Percentiles rank a stretch among this genome's conserved stretches.
These are phyloP conservation scores for Clupea harengus DNA, from an alignment of 2,113 vertebrate species.

Conservation along the genomic window DNA sequence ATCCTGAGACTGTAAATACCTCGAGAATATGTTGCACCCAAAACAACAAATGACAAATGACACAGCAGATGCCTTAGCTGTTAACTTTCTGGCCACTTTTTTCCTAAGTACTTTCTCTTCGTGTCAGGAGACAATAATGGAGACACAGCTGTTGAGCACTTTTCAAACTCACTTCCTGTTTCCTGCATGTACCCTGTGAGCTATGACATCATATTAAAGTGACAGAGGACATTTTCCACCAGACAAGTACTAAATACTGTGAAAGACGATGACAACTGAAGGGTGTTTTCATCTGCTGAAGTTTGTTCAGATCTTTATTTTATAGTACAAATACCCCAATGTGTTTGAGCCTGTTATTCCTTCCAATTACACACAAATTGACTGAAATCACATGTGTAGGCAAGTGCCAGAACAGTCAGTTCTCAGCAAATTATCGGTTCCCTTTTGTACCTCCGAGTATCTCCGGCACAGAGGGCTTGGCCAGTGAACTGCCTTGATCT, in stretches of 20 bases:
- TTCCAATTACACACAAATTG: background rate
- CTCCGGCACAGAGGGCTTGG: background rate
- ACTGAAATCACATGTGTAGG: background rate
- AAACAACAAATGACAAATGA: background rate
- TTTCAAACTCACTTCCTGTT: background rate
- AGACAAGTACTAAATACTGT: background rate
- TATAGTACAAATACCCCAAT: background rate
- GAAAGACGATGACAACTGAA: background rate
- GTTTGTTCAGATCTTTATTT: background rate
- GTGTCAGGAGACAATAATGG: background rate
- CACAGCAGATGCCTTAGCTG: background rate
- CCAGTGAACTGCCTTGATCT: background rate
- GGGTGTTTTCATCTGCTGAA: background rate
- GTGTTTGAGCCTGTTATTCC: background rate
- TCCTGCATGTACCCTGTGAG: background rate
- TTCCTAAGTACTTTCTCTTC: background rate
- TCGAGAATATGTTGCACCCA: background rate
- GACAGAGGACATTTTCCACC: background rate
- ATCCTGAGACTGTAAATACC: background rate
- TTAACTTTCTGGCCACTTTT: background rate
- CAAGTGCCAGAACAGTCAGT: background rate
- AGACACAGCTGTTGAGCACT: background rate
- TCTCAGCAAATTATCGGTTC: background rate
- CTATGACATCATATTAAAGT: background rate
- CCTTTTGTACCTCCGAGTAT: background rate